Base-by-base conservation (phyloP, 2,888 invertebrate genomes). In the Sylvicola cinctus region DNA sequence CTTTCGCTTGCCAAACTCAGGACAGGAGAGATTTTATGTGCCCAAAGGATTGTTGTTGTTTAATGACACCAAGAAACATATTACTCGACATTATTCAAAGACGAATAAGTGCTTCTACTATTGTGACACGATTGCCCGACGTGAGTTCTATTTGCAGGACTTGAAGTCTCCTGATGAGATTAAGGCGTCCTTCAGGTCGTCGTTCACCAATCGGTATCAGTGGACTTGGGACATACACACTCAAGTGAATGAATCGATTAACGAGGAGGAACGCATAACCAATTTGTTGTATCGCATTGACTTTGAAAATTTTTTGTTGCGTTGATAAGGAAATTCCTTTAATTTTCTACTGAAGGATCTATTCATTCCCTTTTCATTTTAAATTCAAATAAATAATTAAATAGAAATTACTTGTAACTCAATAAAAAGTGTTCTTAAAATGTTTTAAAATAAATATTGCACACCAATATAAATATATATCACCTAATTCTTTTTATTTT, bases 201-300 rank as follows among this genome's bases (percentile, higher is more conserved):
- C 49, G 30, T 58, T 49, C 39, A 32, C 33, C 2, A 40, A 46
- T 1, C 50, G 58, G 2, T 36, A 48, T 15, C 32, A 52, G 11
- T 58, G 58, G 58, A 54, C 55, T 38, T 58, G 58, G 55, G 50
- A 51, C 12, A 45, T 50, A 40, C 46, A 47, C 10, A 40, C 43
- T 33, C 58, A 58, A 43, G 57, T 58, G 26, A 46, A 49, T 8
- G 50, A 55, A 38, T 35, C 39, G 3, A 42, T 49, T 23, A 39
- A 39, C n/a, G 32, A 36, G 10, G 27, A 36, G 4, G 14, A 15
- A 8, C 36, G 36, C 3, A 28, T 35, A 7, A 1, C 20, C 3
- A 37, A 37, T 15, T 29, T 41, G 26, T 38, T 45, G n/a, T 44
- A 38, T 28, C 42, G 46, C 4, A 36, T 39, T 27, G 45, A 46